Conservation (phyloP, 2,113 vertebrate species). For the Trogon melanurus region DNA sequence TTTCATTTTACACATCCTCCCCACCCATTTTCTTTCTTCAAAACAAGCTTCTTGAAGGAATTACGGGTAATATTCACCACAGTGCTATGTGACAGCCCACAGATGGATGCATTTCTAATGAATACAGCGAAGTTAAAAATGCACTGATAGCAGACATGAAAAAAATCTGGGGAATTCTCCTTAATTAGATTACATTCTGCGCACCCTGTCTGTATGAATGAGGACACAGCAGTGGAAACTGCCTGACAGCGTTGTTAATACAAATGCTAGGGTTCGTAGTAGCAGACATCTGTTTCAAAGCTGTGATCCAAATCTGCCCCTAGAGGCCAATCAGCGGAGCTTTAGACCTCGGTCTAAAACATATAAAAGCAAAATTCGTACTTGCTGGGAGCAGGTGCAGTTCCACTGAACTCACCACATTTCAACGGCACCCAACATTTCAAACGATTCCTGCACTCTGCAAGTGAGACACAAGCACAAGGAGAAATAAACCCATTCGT, state of each 20-base stretch:
- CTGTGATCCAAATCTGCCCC: slow-evolving; percentile 20
- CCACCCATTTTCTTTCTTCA: not conserved
- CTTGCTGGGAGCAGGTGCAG: not conserved
- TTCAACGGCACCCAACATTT: fast-evolving
- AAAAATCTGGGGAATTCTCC: slow-evolving; percentile 8
- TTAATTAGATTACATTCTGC: slow-evolving; percentile 35
- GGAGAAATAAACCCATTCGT: not conserved
- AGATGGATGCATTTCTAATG: not conserved
- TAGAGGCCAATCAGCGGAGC: not conserved
- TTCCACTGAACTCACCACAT: not conserved
- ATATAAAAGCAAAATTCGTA: not conserved
- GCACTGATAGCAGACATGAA: not conserved
- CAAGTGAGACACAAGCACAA: fast-evolving
- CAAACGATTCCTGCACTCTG: not conserved
- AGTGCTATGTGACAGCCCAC: not conserved
- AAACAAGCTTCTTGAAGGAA: not conserved
- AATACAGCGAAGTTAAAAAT: not conserved
- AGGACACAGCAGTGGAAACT: not conserved
- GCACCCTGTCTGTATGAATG: not conserved
- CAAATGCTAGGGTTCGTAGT: not conserved
- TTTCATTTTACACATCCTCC: not conserved
- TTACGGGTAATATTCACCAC: not conserved
- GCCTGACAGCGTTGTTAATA: not conserved
- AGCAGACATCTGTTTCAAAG: slow-evolving; percentile 18
- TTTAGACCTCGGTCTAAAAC: not conserved